Percentiles rank a stretch among this genome's conserved stretches.
phyloP scores from a whole-genome alignment of 2,797 vertebrate genomes.

The Otus scops region DNA sequence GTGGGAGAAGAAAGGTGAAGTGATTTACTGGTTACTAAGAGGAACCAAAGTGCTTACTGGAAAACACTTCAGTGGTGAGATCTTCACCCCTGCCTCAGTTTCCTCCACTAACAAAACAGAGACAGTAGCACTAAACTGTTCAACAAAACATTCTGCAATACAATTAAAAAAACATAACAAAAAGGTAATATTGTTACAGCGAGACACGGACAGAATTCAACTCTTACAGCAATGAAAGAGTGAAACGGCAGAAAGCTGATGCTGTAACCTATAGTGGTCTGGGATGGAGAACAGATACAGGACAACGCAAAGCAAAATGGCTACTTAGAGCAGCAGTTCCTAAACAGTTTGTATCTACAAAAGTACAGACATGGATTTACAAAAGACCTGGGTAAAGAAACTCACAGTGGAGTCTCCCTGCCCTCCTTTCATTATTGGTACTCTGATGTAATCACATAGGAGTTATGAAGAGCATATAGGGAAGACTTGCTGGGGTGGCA shows the following conservation, averaged over 20 bases:
- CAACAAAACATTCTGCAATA: not conserved
- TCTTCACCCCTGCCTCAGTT: conserved; percentile 5
- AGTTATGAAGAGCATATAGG: conserved; percentile 52
- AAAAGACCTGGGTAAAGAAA: conserved; percentile 57
- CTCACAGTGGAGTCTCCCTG: conserved; percentile 60
- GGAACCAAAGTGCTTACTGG: not conserved
- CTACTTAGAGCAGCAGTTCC: conserved; percentile 3
- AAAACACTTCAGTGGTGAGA: not conserved
- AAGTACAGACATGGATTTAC: not conserved
- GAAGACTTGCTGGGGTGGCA: conserved; percentile 58
- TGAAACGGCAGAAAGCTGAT: not conserved
- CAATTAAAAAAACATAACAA: not conserved
- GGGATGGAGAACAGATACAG: conserved; percentile 19
- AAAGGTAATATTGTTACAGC: not conserved
- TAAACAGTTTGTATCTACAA: conserved; percentile 6
- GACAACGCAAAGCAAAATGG: conserved; percentile 20
- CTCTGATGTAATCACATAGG: conserved; percentile 33
- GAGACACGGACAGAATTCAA: not conserved
- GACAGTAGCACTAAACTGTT: not conserved
- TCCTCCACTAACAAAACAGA: not conserved
- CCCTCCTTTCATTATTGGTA: conserved; percentile 57
- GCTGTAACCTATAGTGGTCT: not conserved
- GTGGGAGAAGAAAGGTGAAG: not conserved
- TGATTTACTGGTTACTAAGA: not conserved
- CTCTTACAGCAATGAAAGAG: not conserved